These are phyloP conservation scores for Anas bahamensis DNA, from an alignment of 2,797 vertebrate species.

Conservation along the genomic window DNA sequence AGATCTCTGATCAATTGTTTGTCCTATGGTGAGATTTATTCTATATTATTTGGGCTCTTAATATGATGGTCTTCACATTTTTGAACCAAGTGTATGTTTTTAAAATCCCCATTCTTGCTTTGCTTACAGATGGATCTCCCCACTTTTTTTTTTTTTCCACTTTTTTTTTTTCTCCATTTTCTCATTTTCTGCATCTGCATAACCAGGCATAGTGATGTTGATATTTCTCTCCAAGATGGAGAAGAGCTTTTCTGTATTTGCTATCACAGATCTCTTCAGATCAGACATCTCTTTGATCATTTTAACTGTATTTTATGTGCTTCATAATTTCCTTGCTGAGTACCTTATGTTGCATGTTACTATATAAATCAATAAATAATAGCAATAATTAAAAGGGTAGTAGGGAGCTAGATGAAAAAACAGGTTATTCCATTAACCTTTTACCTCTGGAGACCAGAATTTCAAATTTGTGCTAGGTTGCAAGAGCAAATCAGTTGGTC, in stretches of 20 bases:
- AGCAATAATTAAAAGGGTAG: constrained; percentile 61
- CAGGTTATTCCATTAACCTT: constrained; percentile 72
- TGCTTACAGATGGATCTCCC: background rate
- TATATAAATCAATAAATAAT: constrained; percentile 72
- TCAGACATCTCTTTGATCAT: constrained; percentile 58
- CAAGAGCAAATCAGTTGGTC: constrained; percentile 49
- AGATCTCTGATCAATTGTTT: background rate
- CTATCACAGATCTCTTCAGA: constrained; percentile 46
- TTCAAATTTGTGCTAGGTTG: constrained; percentile 61
- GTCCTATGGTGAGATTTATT: background rate
- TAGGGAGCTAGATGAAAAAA: constrained; percentile 42
- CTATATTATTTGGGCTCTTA: background rate
- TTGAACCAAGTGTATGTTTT: background rate
- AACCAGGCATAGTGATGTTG: background rate
- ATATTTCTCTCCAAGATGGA: constrained; percentile 34
- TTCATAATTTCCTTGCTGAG: constrained; percentile 61
- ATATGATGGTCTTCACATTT: background rate
- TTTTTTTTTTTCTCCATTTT: background rate
- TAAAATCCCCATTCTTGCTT: background rate
- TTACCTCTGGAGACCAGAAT: constrained; percentile 62
- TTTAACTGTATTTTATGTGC: constrained; percentile 55
- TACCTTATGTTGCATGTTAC: constrained; percentile 53
- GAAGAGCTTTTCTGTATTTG: constrained; percentile 55
- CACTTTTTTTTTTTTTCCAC: background rate
- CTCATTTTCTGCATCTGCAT: background rate